A percentile compares a stretch with the other conserved stretches of the same genome.
Evolutionary conservation across 1,140 invertebrate species (phyloP).

Genomic region (Cherax quadricarinatus): DNA sequence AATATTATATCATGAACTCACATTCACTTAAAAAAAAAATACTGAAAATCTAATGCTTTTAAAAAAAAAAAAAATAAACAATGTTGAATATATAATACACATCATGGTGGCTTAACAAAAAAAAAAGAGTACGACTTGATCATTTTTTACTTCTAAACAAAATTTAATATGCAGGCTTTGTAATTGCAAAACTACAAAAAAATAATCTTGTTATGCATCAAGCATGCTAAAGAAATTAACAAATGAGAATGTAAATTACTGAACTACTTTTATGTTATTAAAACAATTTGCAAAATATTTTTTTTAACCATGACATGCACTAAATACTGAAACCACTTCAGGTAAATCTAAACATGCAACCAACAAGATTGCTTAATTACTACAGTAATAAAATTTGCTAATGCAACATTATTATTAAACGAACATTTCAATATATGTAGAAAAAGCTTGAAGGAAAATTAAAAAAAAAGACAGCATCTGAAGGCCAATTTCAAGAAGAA

Average conservation of each 20-base stretch:
- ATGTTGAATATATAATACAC: background rate
- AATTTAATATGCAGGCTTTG: background rate
- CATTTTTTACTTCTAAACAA: background rate
- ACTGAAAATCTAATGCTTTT: too few relatives aligned
- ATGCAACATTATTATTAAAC: background rate
- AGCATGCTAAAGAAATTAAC: background rate
- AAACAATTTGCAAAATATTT: too few relatives aligned
- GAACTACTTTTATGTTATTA: background rate
- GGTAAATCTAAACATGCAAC: background rate
- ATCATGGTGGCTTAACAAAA: background rate
- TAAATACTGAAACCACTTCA: background rate
- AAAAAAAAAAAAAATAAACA: background rate
- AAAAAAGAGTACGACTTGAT: background rate
- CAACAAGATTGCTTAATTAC: background rate
- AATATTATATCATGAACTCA: too few relatives aligned
- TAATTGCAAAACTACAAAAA: background rate
- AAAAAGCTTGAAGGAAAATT: background rate
- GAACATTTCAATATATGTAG: background rate
- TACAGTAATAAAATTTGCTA: background rate
- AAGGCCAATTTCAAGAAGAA: background rate
- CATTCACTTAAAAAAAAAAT: too few relatives aligned
- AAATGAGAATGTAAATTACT: background rate
- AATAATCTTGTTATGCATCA: background rate
- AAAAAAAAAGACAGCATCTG: background rate
- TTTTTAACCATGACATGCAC: background rate